phyloP scores from a whole-genome alignment of 2,888 invertebrate genomes.

The Halictus quadricinctus region DNA sequence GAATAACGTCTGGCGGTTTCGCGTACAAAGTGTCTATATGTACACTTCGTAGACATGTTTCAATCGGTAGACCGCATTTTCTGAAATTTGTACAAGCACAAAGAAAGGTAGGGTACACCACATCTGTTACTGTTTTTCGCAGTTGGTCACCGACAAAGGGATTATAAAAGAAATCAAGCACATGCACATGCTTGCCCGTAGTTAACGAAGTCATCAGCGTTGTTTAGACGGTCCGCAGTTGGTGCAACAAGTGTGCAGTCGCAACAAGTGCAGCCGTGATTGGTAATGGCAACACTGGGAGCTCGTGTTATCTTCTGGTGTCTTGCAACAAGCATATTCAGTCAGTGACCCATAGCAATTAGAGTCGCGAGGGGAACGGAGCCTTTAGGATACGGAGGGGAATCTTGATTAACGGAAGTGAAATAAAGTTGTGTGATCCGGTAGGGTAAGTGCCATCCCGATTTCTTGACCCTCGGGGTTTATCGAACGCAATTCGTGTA shows the following conservation, averaged over 20 bases:
- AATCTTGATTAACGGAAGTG: slow-evolving; percentile 78
- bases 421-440: slow-evolving; percentile 78
- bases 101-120: too few relatives aligned
- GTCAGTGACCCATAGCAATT: slow-evolving; percentile 81
- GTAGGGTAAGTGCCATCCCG: slow-evolving; percentile 63
- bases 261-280: slow-evolving; percentile 59
- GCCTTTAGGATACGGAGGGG: slow-evolving; percentile 67
- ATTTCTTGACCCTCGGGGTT: slow-evolving; percentile 51
- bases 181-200: neutral
- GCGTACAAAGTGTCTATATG: neutral
- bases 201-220: slow-evolving; percentile 30
- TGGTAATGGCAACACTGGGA: slow-evolving; percentile 62
- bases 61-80: neutral
- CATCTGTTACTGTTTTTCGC: neutral
- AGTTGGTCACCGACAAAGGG: neutral
- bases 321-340: slow-evolving; percentile 69
- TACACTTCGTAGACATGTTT: neutral
- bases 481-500: slow-evolving; percentile 18
- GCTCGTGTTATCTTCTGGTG: slow-evolving; percentile 70
- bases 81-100: too few relatives aligned
- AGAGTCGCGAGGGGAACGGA: slow-evolving; percentile 68
- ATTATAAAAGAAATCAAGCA: neutral
- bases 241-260: slow-evolving; percentile 55
- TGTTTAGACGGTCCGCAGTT: slow-evolving; percentile 22
- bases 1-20: neutral